phyloP scores from a whole-genome alignment of 2,888 invertebrate genomes.

The Anticlea derivata region DNA sequence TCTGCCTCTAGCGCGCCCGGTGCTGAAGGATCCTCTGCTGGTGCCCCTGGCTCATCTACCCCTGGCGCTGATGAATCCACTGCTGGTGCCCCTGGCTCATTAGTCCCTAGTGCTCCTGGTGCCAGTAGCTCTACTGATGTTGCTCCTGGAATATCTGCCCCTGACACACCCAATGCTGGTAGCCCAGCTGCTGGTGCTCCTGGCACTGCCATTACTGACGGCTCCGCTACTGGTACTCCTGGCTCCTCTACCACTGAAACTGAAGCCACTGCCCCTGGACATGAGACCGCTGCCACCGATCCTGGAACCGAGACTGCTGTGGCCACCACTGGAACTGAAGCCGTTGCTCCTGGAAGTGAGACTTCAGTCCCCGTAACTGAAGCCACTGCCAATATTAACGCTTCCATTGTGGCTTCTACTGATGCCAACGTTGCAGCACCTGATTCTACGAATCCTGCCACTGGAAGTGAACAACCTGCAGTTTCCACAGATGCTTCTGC shows the following conservation, averaged over 20 bases:
- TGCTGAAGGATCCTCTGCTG: slow-evolving; percentile 3
- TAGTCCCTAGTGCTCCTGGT: slow-evolving; percentile 7
- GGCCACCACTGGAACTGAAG: slow-evolving; percentile 8
- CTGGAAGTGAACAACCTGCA: not conserved
- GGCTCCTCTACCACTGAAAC: not conserved
- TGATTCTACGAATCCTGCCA: not conserved
- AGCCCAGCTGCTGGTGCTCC: slow-evolving; percentile 2
- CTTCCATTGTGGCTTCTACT: no score
- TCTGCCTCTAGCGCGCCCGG: not conserved
- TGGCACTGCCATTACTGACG: not conserved
- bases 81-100: not conserved
- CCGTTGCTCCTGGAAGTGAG: not conserved
- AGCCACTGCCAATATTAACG: slow-evolving; percentile 7
- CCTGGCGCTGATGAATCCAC: slow-evolving; percentile 1
- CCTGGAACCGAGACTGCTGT: not conserved
- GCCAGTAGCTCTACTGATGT: not conserved
- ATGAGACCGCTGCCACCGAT: not conserved
- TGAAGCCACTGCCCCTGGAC: slow-evolving; percentile 11
- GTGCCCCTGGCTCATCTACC: slow-evolving; percentile 1
- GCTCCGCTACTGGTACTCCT: not conserved
- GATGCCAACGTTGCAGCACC: not conserved
- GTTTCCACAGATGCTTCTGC: slow-evolving; percentile 4
- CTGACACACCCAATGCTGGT: slow-evolving; percentile 7
- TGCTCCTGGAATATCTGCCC: not conserved
- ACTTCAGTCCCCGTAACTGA: not conserved